phyloP scores from a whole-genome alignment of 2,888 invertebrate genomes.

The Colostygia pectinataria region DNA sequence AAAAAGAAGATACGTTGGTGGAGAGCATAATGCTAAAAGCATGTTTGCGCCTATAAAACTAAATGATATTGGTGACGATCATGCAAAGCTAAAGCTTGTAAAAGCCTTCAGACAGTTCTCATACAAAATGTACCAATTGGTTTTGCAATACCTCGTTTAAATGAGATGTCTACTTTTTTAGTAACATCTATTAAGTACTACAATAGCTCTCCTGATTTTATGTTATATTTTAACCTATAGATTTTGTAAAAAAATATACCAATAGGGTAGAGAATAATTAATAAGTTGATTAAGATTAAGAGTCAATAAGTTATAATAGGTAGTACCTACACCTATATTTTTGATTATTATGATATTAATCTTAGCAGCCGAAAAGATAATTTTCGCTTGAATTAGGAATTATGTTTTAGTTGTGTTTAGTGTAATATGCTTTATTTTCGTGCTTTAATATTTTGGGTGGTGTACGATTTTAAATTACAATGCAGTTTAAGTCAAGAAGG shows the following conservation, averaged over 20 bases:
- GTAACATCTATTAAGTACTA: too few species aligned
- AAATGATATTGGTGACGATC: conserved; percentile 14
- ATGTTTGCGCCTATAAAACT: conserved; percentile 23
- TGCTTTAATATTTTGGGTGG: conserved; percentile 24
- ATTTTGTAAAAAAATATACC: too few species aligned
- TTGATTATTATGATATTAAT: too few species aligned
- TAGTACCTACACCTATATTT: too few species aligned
- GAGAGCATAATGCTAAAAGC: background rate
- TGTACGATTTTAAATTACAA: conserved; percentile 36
- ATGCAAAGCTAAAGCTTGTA: background rate
- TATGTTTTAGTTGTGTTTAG: too few species aligned
- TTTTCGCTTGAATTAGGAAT: too few species aligned
- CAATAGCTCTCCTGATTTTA: too few species aligned
- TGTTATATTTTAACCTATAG: too few species aligned
- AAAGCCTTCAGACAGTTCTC: background rate
- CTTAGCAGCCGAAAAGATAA: background rate
- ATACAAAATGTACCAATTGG: background rate
- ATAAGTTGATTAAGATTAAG: too few species aligned
- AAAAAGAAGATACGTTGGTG: background rate
- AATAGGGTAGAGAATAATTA: too few species aligned
- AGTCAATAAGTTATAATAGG: too few species aligned
- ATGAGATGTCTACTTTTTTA: too few species aligned
- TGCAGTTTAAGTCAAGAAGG: conserved; percentile 35
- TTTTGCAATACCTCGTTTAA: background rate
- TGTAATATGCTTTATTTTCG: conserved; percentile 27